phyloP scores from a whole-genome alignment of 2,113 vertebrate species.

The Nansenia antarctica region DNA sequence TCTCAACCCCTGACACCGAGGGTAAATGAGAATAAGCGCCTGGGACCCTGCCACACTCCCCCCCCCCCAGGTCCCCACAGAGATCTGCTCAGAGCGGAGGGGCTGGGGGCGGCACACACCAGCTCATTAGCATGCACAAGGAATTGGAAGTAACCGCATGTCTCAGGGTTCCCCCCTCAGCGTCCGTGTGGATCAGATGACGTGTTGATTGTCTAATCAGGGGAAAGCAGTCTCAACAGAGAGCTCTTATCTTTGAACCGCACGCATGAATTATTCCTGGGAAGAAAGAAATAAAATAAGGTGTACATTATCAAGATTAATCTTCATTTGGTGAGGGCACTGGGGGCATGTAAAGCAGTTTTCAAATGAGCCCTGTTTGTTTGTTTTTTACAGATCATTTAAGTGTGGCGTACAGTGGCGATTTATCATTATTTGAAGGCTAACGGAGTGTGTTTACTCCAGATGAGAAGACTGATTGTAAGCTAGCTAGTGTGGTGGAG shows the following conservation, averaged over 20 bases:
- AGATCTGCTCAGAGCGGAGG: too few relatives aligned
- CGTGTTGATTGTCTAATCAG: background rate
- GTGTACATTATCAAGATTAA: too few relatives aligned
- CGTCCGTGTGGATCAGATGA: background rate
- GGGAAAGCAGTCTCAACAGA: background rate
- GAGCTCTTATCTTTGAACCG: background rate
- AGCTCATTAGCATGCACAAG: background rate
- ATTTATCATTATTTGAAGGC: background rate
- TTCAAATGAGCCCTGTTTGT: background rate
- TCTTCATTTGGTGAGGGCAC: background rate
- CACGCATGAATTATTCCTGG: background rate
- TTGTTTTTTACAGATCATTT: background rate
- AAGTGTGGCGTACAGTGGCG: background rate
- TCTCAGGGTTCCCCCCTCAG: background rate
- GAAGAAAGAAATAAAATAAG: too few relatives aligned
- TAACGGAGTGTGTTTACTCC: background rate
- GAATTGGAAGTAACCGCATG: background rate
- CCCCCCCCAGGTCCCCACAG: too few relatives aligned
- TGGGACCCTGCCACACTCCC: too few relatives aligned
- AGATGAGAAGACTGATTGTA: background rate
- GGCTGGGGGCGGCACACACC: too few relatives aligned
- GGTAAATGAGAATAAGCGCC: too few relatives aligned
- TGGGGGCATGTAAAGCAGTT: background rate
- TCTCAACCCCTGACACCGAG: too few relatives aligned
- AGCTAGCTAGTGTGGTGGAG: background rate